Evolutionary conservation across 37 sponge, comb jelly and placozoan genomes (phyloP), one percentile per base, ranked within the genome.

Genomic region (Bolinopsis microptera): DNA sequence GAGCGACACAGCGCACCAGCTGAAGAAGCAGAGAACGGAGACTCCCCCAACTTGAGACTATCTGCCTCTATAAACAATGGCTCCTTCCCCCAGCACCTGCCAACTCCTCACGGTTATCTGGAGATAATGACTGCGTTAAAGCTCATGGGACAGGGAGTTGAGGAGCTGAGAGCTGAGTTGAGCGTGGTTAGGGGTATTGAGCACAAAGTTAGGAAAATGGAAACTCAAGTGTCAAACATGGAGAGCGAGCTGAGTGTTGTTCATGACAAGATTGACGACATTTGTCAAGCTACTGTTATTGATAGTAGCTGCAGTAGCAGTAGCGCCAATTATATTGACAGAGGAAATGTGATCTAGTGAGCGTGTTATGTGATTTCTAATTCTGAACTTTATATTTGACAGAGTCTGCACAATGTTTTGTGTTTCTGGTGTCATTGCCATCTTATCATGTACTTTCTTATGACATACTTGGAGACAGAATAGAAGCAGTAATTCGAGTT

Each of bases 61-160:
- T 48, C 61, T 48, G 61, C 61, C 61, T 48, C 61, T 48, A 48
- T 48, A 48, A 48, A 48, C 61, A 48, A 13, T 48, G 31, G 5
- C n/a, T 72, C 75, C 25, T 72, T 28, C 75, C 32, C 75, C 25
- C n/a, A n/a, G n/a, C 27, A 21, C 32, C 31, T 23, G 75, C 27
- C 75, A 24, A 28, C 75, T 5, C 75, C 32, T 24, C n/a, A 30
- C n/a, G 31, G 75, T 72, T n/a, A 72, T n/a, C 25, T n/a, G 31
- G 75, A 72, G 75, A n/a, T 72, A n/a, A 72, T 72, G 75, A 5
- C 75, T 30, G 75, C 75, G 5, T 24, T 72, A 8, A 72, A n/a
- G 75, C 22, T 72, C 31, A 5, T 72, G 31, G 75, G 75, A 5
- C 75, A 72, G 26, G 75, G 75, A 3, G 31, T 72, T 8, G 75